Evolutionary conservation across 2,888 invertebrate genomes (phyloP), one percentile per base, ranked within the genome.

Genomic region (Minunthozetes semirufus): DNA sequence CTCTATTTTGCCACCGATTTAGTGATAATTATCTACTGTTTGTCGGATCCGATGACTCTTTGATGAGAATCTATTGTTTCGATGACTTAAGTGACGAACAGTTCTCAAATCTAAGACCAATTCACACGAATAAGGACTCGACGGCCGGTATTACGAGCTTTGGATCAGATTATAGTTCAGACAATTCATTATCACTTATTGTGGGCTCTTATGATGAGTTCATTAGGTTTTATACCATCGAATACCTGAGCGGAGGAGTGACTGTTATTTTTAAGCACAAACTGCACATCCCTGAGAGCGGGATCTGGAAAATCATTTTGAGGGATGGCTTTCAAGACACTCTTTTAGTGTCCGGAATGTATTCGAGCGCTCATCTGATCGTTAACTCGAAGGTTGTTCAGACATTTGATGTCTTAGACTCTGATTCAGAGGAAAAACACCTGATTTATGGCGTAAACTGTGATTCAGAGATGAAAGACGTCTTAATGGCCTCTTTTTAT

Each of bases 191-290:
- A 15, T 42, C 61, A 46, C 66, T 74, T 27, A 46, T 74, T 38
- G 66, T 63, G 27, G 74, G 74, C 48, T 74, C 74, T 68, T 74
- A 74, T 48, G 74, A 74, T 66, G 74, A 74, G 42, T 48, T 46
- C 70, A 63, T 74, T 8, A 15, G 74, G 3, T 50, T 29, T 56
- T 74, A 74, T 68, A 13, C 13, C n/a, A 74, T 56, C 50, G 25
- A 74, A n/a, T 74, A n/a, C 48, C 46, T 42, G 9, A 46, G 13
- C 15, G 19, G 27, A 27, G 8, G 25, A 22, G 25, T 74, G 9
- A 50, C 46, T 17, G 66, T 68, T 0, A 25, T 17, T n/a, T 27
- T 68, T 5, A 74, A 38, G 48, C 22, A 66, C 22, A 50, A 48
- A 38, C 38, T 68, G 13, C 61, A 48, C 27, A 50, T 74, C 33